phyloP scores from a whole-genome alignment of 2,113 vertebrate species.

The Nettapus auritus region DNA sequence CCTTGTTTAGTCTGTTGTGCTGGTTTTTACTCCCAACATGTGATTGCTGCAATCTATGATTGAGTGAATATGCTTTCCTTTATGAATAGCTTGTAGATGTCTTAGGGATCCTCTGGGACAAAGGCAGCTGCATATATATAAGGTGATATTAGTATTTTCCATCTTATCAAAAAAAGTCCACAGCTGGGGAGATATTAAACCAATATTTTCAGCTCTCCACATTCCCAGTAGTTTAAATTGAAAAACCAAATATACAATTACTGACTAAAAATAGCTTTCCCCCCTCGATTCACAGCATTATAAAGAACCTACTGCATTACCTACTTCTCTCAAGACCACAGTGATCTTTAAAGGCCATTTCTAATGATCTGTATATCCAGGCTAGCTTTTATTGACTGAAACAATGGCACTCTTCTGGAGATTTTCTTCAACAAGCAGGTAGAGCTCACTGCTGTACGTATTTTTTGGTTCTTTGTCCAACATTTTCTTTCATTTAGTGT shows the following conservation, averaged over 20 bases:
- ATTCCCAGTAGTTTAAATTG: conserved; percentile 38
- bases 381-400: neutral
- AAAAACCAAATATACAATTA: conserved; percentile 31
- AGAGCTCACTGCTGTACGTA: neutral
- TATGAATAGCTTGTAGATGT: conserved; percentile 24
- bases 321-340: conserved; percentile 3
- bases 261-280: conserved; percentile 44
- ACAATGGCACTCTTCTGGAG: neutral
- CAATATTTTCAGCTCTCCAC: conserved; percentile 55
- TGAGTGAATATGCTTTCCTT: conserved; percentile 34
- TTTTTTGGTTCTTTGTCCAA: neutral
- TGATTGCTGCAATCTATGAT: neutral
- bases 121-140: conserved; percentile 41
- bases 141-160: conserved; percentile 53
- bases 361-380: neutral
- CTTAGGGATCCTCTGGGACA: conserved; percentile 12
- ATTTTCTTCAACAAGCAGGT: neutral
- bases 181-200: conserved; percentile 64
- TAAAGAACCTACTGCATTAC: neutral
- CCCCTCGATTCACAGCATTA: neutral
- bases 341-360: conserved; percentile 32
- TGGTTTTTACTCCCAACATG: conserved; percentile 20
- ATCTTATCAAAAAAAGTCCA: conserved; percentile 43
- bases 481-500: neutral
- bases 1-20: neutral